Evolutionary conservation across 92 coral and sea anemone genomes (phyloP), one percentile per base, ranked within the genome.

Genomic region (Zoanthus solanderi): DNA sequence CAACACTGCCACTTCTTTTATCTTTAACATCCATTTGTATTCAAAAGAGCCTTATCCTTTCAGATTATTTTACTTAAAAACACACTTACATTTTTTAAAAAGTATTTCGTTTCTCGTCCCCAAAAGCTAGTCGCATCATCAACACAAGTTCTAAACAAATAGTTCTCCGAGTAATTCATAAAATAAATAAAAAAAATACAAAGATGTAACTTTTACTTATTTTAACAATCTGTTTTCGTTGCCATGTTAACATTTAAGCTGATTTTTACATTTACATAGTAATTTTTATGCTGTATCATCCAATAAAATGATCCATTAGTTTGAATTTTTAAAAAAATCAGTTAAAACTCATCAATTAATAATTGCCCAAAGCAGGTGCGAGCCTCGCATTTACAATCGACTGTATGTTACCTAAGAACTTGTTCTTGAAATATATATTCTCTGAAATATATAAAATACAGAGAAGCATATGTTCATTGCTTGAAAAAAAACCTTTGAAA

Each of bases 161-260:
- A 79, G 61, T 18, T 66, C 72, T 8, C 56, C 72, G 74, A 42
- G 44, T 81, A 65, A 47, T 66, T 81, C 23, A 28, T 28, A 81
- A 71, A 28, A 6, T 75, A 65, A 81, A 81, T 32, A 58, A 10
- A 30, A 34, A 11, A 17, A 79, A n/a, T 23, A 23, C 23, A 15
- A 18, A 31, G 52, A 61, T 18, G 9, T 28, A 15, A 44, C 54
- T 37, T 60, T 61, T n/a, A 61, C 46, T 29, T 53, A 16, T 58
- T 79, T 23, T 5, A 3, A 42, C 66, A 34, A 60, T 12, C 72
- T 42, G 42, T 79, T 32, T 17, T 4, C 46, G 85, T 66, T 81
- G 85, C 85, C 71, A 81, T 81, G 75, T 66, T 81, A 81, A 81
- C 85, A 81, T 81, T 34, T 15, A 6, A 81, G 17, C 52, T 80